A percentile compares a stretch with the other conserved stretches of the same genome.
phyloP scores from a whole-genome alignment of 2,888 invertebrate species.

The Drosophila setosimentum region DNA sequence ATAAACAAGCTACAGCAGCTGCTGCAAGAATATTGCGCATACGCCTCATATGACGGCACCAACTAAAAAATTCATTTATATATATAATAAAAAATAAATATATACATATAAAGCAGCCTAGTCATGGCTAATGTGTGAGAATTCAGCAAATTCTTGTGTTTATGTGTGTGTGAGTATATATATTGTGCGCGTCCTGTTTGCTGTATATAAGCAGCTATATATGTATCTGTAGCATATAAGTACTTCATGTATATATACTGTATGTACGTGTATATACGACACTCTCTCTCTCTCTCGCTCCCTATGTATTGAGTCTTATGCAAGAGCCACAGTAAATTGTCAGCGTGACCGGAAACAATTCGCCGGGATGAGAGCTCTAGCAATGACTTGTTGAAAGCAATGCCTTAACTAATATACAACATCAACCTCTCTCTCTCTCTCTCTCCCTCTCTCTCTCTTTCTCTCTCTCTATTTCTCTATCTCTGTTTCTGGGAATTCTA shows the following conservation, averaged over 20 bases:
- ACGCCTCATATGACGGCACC: constrained; percentile 60
- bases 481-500: neutral
- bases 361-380: constrained; percentile 33
- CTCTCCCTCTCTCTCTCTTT: constrained; percentile 1
- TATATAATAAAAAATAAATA: constrained; percentile 28
- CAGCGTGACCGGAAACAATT: constrained; percentile 61
- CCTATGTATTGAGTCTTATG: constrained; percentile 39
- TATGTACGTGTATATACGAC: constrained; percentile 20
- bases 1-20: constrained; percentile 31
- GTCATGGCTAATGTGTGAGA: constrained; percentile 54
- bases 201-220: constrained; percentile 28
- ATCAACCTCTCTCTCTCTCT: constrained; percentile 2
- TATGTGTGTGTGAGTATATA: constrained; percentile 28
- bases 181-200: constrained; percentile 26
- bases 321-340: constrained; percentile 54
- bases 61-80: constrained; percentile 21
- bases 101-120: constrained; percentile 19
- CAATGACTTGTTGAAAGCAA: constrained; percentile 64
- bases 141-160: constrained; percentile 20
- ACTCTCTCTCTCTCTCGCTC: neutral
- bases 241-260: constrained; percentile 18
- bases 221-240: constrained; percentile 3
- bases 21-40: constrained; percentile 55
- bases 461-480: constrained; percentile 1
- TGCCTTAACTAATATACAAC: constrained; percentile 47